Evolutionary conservation across 2,113 vertebrate species (phyloP), one percentile per base, ranked within the genome.

Genomic region (Hemicordylus capensis): DNA sequence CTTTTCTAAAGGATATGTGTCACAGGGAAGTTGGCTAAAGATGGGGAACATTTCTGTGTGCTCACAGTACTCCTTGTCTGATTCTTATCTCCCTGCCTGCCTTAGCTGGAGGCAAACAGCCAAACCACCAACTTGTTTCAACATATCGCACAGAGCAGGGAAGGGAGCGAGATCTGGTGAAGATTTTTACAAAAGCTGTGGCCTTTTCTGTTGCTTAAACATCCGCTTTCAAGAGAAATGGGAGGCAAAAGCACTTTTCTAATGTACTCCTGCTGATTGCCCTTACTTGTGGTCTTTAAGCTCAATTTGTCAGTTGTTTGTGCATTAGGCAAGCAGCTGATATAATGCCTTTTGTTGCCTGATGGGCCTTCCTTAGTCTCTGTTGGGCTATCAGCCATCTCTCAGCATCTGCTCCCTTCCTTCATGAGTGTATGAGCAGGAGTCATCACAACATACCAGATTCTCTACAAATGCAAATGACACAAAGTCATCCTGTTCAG

Each of bases 241-340:
- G n/a, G 20, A 72, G 14, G 26, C 66, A 63, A 72, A 73, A 39
- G 56, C 56, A 51, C n/a, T 80, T 85, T 80, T 51, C 67, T 73
- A 79, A 85, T 85, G 58, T 80, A 14, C n/a, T 76, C 31, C 72
- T 76, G 31, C 39, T 70, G 79, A 48, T 82, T 69, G 77, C 42
- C 70, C 42, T 69, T 76, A 76, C 39, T 76, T 80, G 69, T 70
- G 63, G 73, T 61, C 39, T 76, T 87, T 87, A 81, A 82, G 79
- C 72, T 76, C 78, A 76, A 87, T 87, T 81, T 86, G 70, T 86
- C 70, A 67, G 48, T 76, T 86, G 46, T 81, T 80, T 80, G 59
- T 81, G 79, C 72, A 58, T 58, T 67, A 81, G 72, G 51, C 56
- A 73, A 48, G 66, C n/a, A 87, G 85, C 51, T 87, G 72, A 76